Percentiles rank a stretch among this genome's conserved stretches.
These are phyloP conservation scores for Daphoenositta chrysoptera DNA, from an alignment of 2,113 vertebrate species.

Conservation along the genomic window DNA sequence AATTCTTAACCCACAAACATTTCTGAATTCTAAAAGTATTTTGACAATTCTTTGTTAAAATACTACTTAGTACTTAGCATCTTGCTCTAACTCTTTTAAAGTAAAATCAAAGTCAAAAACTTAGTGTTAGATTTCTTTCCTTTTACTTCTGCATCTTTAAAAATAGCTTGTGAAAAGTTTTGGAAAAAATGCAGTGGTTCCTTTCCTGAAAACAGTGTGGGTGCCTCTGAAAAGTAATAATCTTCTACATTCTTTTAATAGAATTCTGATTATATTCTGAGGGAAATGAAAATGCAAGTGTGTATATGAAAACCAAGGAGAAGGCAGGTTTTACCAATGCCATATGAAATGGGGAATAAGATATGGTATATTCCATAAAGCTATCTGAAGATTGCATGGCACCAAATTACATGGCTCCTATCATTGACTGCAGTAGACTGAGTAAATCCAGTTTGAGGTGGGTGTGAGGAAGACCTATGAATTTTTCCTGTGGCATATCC, in stretches of 20 bases:
- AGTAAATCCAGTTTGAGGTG: neutral
- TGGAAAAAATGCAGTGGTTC: neutral
- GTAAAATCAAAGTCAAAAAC: neutral
- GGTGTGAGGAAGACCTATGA: neutral
- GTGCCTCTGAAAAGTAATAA: neutral
- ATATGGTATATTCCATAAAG: neutral
- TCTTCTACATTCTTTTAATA: neutral
- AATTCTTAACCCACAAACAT: constrained; percentile 4
- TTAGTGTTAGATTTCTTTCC: neutral
- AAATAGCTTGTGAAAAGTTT: neutral
- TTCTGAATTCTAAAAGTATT: constrained; percentile 15
- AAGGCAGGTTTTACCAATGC: neutral
- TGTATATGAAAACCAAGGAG: neutral
- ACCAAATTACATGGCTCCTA: neutral
- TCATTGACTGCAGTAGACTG: neutral
- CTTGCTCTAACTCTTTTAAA: neutral
- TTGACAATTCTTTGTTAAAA: constrained; percentile 8
- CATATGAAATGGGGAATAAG: neutral
- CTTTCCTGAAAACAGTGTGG: neutral
- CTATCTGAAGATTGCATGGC: neutral
- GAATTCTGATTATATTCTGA: neutral
- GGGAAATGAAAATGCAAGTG: neutral
- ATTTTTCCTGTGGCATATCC: neutral
- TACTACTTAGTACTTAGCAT: neutral
- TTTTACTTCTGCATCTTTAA: neutral